Evolutionary conservation across 2,113 vertebrate genomes (phyloP).

Genomic region (Paratilapia polleni): DNA sequence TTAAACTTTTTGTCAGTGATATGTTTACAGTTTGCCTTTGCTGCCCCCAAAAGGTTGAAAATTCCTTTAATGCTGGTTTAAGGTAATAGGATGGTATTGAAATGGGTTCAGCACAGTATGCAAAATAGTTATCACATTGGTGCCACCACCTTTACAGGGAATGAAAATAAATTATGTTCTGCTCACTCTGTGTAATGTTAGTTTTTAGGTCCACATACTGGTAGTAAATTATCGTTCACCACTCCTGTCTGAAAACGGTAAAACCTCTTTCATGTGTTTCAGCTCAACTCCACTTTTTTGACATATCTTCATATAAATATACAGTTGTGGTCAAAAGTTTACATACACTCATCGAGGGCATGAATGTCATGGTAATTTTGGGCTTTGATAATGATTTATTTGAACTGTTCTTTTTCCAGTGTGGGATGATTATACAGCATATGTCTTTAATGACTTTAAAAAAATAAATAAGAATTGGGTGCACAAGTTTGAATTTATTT

Average conservation of each 20-base stretch:
- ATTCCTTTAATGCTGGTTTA: background rate
- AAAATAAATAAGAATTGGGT: no score
- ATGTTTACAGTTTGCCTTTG: background rate
- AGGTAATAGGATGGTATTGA: background rate
- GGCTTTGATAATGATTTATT: no score
- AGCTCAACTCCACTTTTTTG: no score
- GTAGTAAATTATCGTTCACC: background rate
- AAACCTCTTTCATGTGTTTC: background rate
- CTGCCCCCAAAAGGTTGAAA: conserved; percentile 4
- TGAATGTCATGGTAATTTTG: no score
- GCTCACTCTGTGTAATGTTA: background rate
- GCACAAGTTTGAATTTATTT: no score
- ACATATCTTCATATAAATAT: no score
- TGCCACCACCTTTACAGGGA: background rate
- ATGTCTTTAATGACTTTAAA: no score
- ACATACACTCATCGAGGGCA: no score
- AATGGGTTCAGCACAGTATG: no score
- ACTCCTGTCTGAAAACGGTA: background rate
- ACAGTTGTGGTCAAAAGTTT: no score
- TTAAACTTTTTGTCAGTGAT: background rate
- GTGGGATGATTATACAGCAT: no score
- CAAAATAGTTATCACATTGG: background rate
- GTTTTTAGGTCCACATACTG: background rate
- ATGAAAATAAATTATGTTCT: background rate
- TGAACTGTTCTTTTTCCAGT: no score